Base-by-base conservation (phyloP, 2,797 vertebrate genomes). In the Glyptemys insculpta region DNA sequence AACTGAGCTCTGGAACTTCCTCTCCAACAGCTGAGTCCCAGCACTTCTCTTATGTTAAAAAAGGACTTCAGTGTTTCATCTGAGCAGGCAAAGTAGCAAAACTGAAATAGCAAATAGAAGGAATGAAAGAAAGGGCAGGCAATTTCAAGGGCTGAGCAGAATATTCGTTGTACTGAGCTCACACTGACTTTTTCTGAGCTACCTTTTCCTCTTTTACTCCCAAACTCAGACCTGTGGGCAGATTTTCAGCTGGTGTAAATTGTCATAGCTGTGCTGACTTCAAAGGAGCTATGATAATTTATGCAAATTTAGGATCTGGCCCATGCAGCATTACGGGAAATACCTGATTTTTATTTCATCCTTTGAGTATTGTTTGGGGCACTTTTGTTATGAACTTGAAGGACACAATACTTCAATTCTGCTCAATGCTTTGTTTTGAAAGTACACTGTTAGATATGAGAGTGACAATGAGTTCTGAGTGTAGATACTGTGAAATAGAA, bases 81-180 rank as follows among this genome's bases (percentile, higher is more conserved):
- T 81, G 6, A 94, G 23, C n/a, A 94, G 83, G 53, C 79, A 83
- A 86, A 86, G 37, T 88, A 87, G 23, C 37, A 90, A 86, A 93
- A 83, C 41, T 56, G 53, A 86, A 49, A 74, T 65, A 34, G 23
- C 41, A 87, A 78, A 92, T 92, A 44, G 91, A 86, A 19, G 37
- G 29, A 65, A 79, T 86, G 31, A 93, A 94, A 84, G 54, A 78
- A 94, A 21, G 2, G 88, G 6, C 4, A 84, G 91, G 78, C 88
- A 86, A 96, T 90, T 89, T 25, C 81, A 84, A 82, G 87, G 50
- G 68, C 27, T 50, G 72, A 27, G 37, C 89, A 16, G 90, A 56
- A 54, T 37, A 84, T 72, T 95, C 91, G 37, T 41, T 90, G n/a
- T 85, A 93, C 37, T 80, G 27, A 81, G 57, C 37, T 79, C 87